Conservation (phyloP, 2,888 invertebrate genomes). For the Lucinisca nassula region DNA sequence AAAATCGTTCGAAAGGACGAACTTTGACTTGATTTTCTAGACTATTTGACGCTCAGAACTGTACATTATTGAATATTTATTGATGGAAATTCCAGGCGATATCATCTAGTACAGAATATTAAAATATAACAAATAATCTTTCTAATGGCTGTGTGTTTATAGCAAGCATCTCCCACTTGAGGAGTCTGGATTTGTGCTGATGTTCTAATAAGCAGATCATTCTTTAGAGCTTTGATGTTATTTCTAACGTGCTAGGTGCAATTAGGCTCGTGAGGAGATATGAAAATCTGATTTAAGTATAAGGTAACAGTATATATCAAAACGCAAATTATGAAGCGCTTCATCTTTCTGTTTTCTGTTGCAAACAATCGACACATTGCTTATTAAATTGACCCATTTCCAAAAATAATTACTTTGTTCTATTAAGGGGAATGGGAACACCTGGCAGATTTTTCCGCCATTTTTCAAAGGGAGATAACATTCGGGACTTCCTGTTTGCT, state of each 20-base stretch:
- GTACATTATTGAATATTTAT: background rate
- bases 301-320: slow-evolving; percentile 5
- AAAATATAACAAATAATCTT: background rate
- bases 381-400: too few relatives aligned
- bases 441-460: too few relatives aligned
- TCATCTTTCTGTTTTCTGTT: too few relatives aligned
- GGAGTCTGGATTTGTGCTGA: background rate
- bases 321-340: too few relatives aligned
- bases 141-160: background rate
- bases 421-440: too few relatives aligned
- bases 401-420: too few relatives aligned
- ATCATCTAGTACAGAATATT: background rate
- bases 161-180: background rate
- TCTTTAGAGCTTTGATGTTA: background rate
- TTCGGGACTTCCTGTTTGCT: too few relatives aligned
- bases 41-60: background rate
- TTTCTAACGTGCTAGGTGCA: background rate
- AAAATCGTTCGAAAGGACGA: too few relatives aligned
- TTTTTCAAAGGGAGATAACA: too few relatives aligned
- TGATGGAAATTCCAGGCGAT: background rate
- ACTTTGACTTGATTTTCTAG: too few relatives aligned
- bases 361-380: too few relatives aligned
- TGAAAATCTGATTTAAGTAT: background rate
- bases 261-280: background rate
- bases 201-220: background rate